phyloP scores from a whole-genome alignment of 2,888 invertebrate species.

The Acholoe squamosa region DNA sequence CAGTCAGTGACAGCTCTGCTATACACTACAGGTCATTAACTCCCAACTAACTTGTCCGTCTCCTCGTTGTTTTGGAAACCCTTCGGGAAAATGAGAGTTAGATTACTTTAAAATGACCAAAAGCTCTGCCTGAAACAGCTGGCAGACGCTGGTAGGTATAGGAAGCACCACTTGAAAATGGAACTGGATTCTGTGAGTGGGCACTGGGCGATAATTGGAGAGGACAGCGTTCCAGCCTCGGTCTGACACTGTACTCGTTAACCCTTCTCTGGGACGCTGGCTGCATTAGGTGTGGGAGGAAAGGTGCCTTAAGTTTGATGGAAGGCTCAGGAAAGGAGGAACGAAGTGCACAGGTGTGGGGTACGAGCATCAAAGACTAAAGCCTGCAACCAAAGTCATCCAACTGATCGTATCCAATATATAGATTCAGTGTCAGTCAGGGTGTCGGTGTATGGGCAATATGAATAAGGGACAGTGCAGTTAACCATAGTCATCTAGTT shows the following conservation, averaged over 20 bases:
- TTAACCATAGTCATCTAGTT: no score
- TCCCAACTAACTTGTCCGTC: no score
- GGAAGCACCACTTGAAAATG: not conserved
- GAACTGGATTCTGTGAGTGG: constrained; percentile 3
- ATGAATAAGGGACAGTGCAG: no score
- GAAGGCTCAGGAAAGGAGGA: not conserved
- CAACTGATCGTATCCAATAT: no score
- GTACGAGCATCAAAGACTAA: no score
- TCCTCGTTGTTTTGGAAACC: no score
- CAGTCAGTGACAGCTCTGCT: no score
- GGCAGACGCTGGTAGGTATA: not conserved
- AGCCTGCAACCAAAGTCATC: no score
- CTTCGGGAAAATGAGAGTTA: not conserved
- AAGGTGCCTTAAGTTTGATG: not conserved
- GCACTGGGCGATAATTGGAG: constrained; percentile 25
- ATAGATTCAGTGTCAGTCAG: no score
- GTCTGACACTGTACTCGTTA: constrained; percentile 45
- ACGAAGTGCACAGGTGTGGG: constrained; percentile 1
- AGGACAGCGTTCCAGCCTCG: constrained; percentile 39
- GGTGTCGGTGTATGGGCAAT: no score
- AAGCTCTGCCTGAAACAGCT: not conserved
- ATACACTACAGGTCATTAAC: no score
- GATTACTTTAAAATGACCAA: not conserved
- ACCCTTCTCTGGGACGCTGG: not conserved
- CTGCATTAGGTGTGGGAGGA: not conserved